Conservation (phyloP, 2,113 vertebrate genomes). For the Pelusios castaneus region DNA sequence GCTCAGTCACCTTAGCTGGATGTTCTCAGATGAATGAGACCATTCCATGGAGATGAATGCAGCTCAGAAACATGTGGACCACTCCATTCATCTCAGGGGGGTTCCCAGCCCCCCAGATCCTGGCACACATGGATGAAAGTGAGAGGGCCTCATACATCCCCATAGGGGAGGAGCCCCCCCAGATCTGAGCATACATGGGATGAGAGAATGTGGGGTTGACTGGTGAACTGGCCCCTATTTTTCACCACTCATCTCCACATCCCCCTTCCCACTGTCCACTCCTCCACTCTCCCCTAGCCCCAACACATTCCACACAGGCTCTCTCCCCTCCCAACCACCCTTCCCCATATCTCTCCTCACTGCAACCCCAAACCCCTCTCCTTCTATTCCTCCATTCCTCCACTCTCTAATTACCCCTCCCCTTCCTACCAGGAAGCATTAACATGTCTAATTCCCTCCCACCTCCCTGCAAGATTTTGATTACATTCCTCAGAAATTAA, state of each 20-base stretch:
- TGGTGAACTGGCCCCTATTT: not conserved
- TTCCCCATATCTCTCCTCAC: not conserved
- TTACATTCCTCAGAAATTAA: not conserved
- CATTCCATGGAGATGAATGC: not conserved
- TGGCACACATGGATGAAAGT: not conserved
- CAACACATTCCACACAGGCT: not conserved
- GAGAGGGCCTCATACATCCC: not conserved
- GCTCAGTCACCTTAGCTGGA: not conserved
- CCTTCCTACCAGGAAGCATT: not conserved
- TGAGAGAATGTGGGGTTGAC: not conserved
- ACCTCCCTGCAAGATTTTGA: not conserved
- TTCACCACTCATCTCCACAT: not conserved
- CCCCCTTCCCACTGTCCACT: not conserved
- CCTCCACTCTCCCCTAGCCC: not conserved
- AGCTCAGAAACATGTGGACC: not conserved
- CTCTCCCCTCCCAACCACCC: not conserved
- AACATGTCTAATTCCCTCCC: not conserved
- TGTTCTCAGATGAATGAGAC: not conserved
- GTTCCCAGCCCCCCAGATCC: not conserved
- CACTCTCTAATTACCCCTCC: not conserved
- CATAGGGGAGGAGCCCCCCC: not conserved
- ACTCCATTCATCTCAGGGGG: not conserved
- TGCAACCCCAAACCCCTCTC: not conserved
- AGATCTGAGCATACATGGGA: not conserved
- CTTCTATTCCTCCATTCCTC: not conserved